These are phyloP conservation scores for Lasiurus borealis DNA, from an alignment of 2,113 vertebrate genomes.

Conservation along the genomic window DNA sequence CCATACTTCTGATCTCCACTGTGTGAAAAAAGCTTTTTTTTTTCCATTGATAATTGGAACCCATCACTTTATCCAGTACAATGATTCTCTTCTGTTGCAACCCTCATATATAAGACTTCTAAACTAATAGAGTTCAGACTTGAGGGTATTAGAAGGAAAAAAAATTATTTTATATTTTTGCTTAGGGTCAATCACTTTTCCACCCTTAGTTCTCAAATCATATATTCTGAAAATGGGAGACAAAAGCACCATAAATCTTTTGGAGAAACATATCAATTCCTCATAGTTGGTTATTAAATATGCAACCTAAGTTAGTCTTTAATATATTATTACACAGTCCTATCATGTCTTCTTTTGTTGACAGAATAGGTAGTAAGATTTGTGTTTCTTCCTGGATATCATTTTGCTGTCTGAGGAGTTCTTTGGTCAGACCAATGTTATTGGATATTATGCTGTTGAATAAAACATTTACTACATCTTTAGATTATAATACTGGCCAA, in stretches of 20 bases:
- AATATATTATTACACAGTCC: background rate
- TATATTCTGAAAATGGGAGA: background rate
- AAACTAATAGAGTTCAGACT: background rate
- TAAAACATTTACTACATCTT: background rate
- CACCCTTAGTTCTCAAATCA: background rate
- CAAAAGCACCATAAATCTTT: background rate
- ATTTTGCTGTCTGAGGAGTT: background rate
- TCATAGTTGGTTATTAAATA: background rate
- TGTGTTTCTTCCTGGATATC: background rate
- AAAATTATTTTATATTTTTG: background rate
- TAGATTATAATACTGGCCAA: background rate
- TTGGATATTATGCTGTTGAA: background rate
- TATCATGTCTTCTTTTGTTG: background rate
- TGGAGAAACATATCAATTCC: background rate
- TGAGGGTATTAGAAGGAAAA: background rate
- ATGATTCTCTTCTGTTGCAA: background rate
- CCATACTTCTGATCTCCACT: background rate
- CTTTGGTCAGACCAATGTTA: background rate
- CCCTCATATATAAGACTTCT: background rate
- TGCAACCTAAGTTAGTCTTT: background rate
- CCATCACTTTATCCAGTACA: background rate
- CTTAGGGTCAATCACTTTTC: background rate
- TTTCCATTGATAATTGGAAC: background rate
- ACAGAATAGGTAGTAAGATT: background rate
- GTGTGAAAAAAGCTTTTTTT: background rate